Percentiles rank a stretch among this genome's conserved stretches.
These are phyloP conservation scores for Platyrinchus mystaceus DNA, from an alignment of 2,797 vertebrate species.

Conservation along the genomic window DNA sequence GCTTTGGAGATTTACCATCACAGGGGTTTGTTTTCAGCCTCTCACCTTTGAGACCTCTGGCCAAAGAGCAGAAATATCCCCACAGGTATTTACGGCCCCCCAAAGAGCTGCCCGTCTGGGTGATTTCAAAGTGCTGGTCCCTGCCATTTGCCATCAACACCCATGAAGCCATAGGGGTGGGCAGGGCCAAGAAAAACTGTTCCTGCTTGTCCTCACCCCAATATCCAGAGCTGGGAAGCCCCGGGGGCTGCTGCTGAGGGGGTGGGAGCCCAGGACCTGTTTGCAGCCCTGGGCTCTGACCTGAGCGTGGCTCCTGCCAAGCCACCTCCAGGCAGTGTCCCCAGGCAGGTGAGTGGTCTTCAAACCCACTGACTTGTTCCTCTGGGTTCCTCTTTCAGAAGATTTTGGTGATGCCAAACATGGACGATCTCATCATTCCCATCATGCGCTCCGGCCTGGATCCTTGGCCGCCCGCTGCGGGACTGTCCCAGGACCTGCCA, in stretches of 20 bases:
- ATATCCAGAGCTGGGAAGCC: background rate
- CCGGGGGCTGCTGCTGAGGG: background rate
- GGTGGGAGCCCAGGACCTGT: background rate
- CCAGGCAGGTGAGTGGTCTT: background rate
- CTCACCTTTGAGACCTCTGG: background rate
- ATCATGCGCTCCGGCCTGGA: conserved; percentile 86
- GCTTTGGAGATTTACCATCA: background rate
- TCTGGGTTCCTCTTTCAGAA: conserved; percentile 72
- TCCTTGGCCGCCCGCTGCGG: conserved; percentile 37
- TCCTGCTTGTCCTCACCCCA: background rate
- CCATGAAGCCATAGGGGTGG: background rate
- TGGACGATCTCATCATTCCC: conserved; percentile 87
- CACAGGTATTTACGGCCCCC: background rate
- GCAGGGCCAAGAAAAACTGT: background rate
- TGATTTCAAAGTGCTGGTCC: background rate
- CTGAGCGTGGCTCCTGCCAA: background rate
- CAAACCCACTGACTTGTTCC: background rate
- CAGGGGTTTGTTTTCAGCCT: background rate
- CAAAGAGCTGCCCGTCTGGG: background rate
- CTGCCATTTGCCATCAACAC: background rate
- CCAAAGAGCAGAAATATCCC: background rate
- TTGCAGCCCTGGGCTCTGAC: background rate
- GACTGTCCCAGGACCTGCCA: background rate
- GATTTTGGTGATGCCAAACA: conserved; percentile 90
- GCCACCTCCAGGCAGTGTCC: background rate